Percentiles rank a stretch among this genome's conserved stretches.
These are phyloP conservation scores for Bothrops jararaca DNA, from an alignment of 2,113 vertebrate species.

Conservation along the genomic window DNA sequence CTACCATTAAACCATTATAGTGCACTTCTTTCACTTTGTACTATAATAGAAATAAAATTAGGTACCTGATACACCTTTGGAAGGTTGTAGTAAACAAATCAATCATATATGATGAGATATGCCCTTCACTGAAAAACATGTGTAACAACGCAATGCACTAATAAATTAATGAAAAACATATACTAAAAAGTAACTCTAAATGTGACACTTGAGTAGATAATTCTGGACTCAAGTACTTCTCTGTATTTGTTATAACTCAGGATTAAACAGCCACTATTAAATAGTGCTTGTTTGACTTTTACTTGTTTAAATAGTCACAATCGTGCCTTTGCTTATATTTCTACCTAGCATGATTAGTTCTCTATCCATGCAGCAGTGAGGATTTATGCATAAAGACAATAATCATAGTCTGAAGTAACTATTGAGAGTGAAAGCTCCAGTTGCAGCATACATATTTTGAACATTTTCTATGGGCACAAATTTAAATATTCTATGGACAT, in stretches of 20 bases:
- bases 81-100: not conserved
- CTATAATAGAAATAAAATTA: not conserved
- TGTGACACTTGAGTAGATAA: not conserved
- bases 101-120: not conserved
- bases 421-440: not conserved
- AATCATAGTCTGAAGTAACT: not conserved
- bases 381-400: not conserved
- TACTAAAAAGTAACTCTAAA: not conserved
- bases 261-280: not conserved
- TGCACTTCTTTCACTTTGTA: not conserved
- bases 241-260: not conserved
- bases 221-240: not conserved
- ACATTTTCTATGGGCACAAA: not conserved
- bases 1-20: not conserved
- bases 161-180: not conserved
- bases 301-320: not conserved
- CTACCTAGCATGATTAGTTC: not conserved
- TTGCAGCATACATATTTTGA: not conserved
- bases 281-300: not conserved
- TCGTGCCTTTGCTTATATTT: not conserved
- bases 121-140: not conserved
- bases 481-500: not conserved
- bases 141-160: not conserved
- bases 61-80: not conserved
- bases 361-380: not conserved